Percentiles rank a stretch among this genome's conserved stretches.
phyloP scores from a whole-genome alignment of 2,113 vertebrate species.

The Alethe diademata region DNA sequence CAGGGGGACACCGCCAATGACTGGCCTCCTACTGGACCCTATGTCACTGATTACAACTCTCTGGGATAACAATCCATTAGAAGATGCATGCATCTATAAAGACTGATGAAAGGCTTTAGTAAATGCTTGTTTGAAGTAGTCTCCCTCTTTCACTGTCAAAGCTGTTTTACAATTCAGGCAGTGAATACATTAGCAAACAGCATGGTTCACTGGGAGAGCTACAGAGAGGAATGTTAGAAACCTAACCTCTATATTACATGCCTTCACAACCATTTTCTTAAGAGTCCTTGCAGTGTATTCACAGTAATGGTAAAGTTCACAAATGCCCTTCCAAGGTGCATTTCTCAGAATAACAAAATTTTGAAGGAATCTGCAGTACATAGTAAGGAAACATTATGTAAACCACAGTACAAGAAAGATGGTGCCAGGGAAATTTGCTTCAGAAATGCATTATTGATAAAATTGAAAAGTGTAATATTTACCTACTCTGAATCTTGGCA shows the following conservation, averaged over 20 bases:
- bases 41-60: not conserved
- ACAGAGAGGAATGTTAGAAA: not conserved
- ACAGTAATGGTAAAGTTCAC: not conserved
- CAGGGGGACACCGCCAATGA: not conserved
- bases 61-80: not conserved
- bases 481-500: not conserved
- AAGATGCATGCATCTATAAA: not conserved
- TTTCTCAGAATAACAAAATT: not conserved
- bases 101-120: not conserved
- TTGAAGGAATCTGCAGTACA: not conserved
- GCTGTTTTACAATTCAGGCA: not conserved
- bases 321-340: not conserved
- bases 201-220: not conserved
- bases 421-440: not conserved
- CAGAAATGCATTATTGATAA: not conserved
- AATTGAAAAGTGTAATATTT: not conserved
- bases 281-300: not conserved
- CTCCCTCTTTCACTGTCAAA: not conserved
- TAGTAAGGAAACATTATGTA: not conserved
- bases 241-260: fast-evolving
- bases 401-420: not conserved
- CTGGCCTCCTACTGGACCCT: not conserved
- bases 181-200: not conserved
- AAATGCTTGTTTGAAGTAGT: not conserved
- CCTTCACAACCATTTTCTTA: not conserved